Conservation (phyloP, 2,888 invertebrate species). For the Pristionchus exspectatus region DNA sequence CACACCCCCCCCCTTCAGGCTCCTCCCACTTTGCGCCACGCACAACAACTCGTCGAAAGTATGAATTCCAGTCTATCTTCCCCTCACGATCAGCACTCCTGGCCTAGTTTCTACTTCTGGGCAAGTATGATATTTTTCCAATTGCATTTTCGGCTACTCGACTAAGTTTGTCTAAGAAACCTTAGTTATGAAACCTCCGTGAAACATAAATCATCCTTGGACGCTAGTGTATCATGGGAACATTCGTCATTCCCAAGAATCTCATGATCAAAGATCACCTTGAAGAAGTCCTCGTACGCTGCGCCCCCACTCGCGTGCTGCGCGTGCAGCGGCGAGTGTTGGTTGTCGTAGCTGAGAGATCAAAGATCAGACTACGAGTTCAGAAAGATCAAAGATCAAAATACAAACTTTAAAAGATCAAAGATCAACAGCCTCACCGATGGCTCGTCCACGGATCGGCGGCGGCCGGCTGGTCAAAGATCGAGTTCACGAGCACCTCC, state of each 20-base stretch:
- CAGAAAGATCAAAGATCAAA: not conserved
- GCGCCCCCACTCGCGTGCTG: not conserved
- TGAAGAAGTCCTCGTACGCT: conserved; percentile 24
- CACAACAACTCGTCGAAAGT: not conserved
- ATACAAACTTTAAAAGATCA: not conserved
- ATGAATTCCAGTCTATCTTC: not conserved
- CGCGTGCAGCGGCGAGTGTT: conserved; percentile 1
- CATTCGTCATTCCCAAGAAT: no score
- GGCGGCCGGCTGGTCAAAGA: conserved; percentile 9
- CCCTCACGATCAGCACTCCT: no score
- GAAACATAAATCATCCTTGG: no score
- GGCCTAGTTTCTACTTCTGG: no score
- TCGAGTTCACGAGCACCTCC: conserved; percentile 49
- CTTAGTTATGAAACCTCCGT: no score
- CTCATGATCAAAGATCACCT: not conserved
- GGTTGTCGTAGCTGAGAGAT: conserved; percentile 39
- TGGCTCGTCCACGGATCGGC: conserved; percentile 12
- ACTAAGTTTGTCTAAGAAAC: no score
- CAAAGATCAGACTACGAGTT: not conserved
- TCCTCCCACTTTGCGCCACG: not conserved
- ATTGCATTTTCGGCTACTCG: no score
- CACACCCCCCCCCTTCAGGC: not conserved
- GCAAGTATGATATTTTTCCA: no score
- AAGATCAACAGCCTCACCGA: not conserved
- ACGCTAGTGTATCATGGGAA: no score